Base-by-base conservation (phyloP, 1,140 invertebrate species). In the Plutomurus gul region DNA sequence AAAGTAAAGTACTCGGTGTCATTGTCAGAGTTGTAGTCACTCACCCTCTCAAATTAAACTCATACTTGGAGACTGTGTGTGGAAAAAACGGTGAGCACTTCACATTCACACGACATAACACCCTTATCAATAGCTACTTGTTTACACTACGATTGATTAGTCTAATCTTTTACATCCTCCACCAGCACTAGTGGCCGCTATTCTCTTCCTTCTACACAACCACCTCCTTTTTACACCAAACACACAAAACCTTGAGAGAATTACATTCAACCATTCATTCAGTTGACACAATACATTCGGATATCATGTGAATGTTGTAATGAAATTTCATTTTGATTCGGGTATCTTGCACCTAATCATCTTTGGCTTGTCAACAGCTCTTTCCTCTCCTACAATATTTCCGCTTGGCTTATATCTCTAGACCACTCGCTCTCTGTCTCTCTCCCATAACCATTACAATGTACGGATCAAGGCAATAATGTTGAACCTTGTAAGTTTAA, bases 61-160 rank as follows among this genome's bases (percentile, higher is more conserved):
- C 27, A 30, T 65, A 65, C 16, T 65, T 43, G n/a, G 11, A 43
- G 11, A 13, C 11, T 43, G 39, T 43, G n/a, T n/a, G n/a, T 56
- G 16, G 27, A 65, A 65, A 65, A 65, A 25, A 27, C 18, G 30
- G 27, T 30, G 56, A 33, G 56, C 27, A 65, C 56, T 65, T 65
- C 56, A 65, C 56, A 65, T 65, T 65, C 76, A 72, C 76, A 72
- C 46, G 43, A 78, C 36, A 51, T 60, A 46, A 76, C 30, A 56
- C 36, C 49, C 71, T 65, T 74, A 79, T 79, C 72, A 75, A 81
- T 81, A 81, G 71, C 71, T 81, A 77, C 80, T 81, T 81, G 80
- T 81, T 81, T 76, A 81, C 80, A 81, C 77, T 73, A 72, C 80
- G 80, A 81, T 77, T 81, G 80, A 81, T 81, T 81, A 81, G 80